Base-by-base conservation (phyloP, 2,797 vertebrate species). In the Takifugu rubripes region DNA sequence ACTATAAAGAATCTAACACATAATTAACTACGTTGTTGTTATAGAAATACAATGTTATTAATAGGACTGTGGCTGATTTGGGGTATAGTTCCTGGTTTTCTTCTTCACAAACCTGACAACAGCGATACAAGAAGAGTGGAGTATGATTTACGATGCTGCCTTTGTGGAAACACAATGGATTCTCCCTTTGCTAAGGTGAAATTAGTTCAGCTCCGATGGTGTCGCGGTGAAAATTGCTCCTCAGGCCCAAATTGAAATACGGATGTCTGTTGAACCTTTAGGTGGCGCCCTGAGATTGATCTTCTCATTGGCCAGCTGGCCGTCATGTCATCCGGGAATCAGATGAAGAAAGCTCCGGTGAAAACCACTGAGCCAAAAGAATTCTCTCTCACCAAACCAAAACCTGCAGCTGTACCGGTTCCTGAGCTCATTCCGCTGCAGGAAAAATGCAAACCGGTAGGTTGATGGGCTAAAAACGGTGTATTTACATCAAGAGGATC, bases 121-220 rank as follows among this genome's bases (percentile, higher is more conserved):
- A 0, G 94, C 93, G 93, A 92, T 99, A 79, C 92, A 90, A 81
- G 89, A 90, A 0, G 91, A 95, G 79, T 98, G 96, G 96, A 94
- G 90, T 87, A 84, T 72, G 3, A 65, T 97, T 64, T 97, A 96
- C 0, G 93, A 95, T 57, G 76, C 78, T 0, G 45, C 55, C n/a
- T 90, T 92, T 5, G 94, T 98, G 56, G 88, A 88, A 51, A 70
- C 91, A 66, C 90, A 85, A 56, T 96, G 90, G 94, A 93, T 94
- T 25, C 66, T 52, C 3, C 93, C 93, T 25, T 81, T 98, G 70
- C 77, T 94, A 53, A 94, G 92, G 97, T 98, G 74, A 87, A 77
- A 63, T 40, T 11, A 33, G 1, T 17, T 52, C 5, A 53, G n/a
- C 16, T n/a, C 6, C 11, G 24, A 16, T 29, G 2, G 16, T 15